A percentile compares a stretch with the other conserved stretches of the same genome.
Evolutionary conservation across 2,888 invertebrate species (phyloP).

Genomic region (Agrenia bidenticulata): DNA sequence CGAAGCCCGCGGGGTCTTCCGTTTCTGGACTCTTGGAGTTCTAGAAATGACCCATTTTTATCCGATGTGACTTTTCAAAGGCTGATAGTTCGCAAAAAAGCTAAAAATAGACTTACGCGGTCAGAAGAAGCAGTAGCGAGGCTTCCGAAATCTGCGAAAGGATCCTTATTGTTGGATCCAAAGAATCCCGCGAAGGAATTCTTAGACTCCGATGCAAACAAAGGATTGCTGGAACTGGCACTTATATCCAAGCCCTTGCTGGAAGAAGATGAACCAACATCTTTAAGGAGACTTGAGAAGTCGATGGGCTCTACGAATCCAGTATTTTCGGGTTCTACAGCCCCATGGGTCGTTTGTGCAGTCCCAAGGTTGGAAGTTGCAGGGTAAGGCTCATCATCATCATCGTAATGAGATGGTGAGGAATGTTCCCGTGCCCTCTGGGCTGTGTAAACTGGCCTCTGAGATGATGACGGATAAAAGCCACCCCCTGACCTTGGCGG

Average conservation of each 20-base stretch:
- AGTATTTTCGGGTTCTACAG: conserved; percentile 39
- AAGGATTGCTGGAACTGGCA: conserved; percentile 33
- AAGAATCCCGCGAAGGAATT: conserved; percentile 49
- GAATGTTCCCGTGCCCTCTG: conserved; percentile 30
- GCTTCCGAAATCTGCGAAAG: conserved; percentile 31
- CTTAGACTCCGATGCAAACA: conserved; percentile 44
- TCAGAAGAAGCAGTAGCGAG: conserved; percentile 47
- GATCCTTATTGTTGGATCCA: conserved; percentile 43
- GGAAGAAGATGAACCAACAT: conserved; percentile 52
- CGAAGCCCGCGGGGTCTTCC: conserved; percentile 53
- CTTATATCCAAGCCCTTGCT: conserved; percentile 54
- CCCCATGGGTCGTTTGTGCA: conserved; percentile 33
- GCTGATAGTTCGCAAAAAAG: not conserved
- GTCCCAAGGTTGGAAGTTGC: conserved; percentile 33
- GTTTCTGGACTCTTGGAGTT: conserved; percentile 27
- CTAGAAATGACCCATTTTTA: conserved; percentile 10
- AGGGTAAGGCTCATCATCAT: conserved; percentile 39
- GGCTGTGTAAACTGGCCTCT: conserved; percentile 25
- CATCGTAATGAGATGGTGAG: conserved; percentile 15
- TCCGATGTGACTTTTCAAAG: not conserved
- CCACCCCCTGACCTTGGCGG: conserved; percentile 16
- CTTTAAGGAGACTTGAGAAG: conserved; percentile 62
- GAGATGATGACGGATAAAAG: conserved; percentile 10
- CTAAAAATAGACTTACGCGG: conserved; percentile 28
- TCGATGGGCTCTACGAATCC: conserved; percentile 63